These are phyloP conservation scores for Drosophila quadrilineata DNA, from an alignment of 1,140 invertebrate genomes.

Conservation along the genomic window DNA sequence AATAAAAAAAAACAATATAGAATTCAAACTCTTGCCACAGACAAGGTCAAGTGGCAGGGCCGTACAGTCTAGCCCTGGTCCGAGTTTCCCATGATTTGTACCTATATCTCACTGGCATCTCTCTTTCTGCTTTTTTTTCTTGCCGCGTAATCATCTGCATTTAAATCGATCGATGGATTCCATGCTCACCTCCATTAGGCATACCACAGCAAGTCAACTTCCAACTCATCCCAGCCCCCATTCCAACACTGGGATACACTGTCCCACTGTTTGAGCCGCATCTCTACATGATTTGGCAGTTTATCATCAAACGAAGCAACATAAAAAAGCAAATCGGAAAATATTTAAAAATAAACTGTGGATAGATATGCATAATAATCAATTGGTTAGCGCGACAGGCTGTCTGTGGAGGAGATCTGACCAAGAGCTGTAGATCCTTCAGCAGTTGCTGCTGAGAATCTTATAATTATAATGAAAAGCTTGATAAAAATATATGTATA, in stretches of 20 bases:
- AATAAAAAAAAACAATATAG: slow-evolving; percentile 19
- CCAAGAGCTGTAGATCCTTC: neutral
- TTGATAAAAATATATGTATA: too few species aligned
- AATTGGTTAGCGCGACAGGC: slow-evolving; percentile 14
- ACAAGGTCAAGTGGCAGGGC: slow-evolving; percentile 43
- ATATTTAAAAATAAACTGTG: neutral
- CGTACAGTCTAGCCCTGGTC: slow-evolving; percentile 32
- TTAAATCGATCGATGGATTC: slow-evolving; percentile 34
- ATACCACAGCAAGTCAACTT: neutral
- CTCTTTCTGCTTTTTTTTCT: neutral
- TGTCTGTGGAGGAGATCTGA: slow-evolving; percentile 9
- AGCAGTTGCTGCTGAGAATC: too few species aligned
- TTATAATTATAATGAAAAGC: too few species aligned
- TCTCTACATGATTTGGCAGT: slow-evolving; percentile 39
- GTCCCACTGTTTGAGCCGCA: slow-evolving; percentile 34
- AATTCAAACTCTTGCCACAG: slow-evolving; percentile 30
- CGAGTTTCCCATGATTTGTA: slow-evolving; percentile 23
- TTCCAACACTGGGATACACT: slow-evolving; percentile 26
- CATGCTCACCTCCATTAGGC: slow-evolving; percentile 32
- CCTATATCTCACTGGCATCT: slow-evolving; percentile 1
- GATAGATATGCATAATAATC: neutral
- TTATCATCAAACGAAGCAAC: neutral
- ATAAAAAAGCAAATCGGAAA: neutral
- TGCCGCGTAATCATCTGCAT: slow-evolving; percentile 26
- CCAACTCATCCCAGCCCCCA: neutral